A percentile compares a stretch with the other conserved stretches of the same genome.
Evolutionary conservation across 1,140 invertebrate species (phyloP).

Genomic region (Trichomalopsis sarcophagae): DNA sequence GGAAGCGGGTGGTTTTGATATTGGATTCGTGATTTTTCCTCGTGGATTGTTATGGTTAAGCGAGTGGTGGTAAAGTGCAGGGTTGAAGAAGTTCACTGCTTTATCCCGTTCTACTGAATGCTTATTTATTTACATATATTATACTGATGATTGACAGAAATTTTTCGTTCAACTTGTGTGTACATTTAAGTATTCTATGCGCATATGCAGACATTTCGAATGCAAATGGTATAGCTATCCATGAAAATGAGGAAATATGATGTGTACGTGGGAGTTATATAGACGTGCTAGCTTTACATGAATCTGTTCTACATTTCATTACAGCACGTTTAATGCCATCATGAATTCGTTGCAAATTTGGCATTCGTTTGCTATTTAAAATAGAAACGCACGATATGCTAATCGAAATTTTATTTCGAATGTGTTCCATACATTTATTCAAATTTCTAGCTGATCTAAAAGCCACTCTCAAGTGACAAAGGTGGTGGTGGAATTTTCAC

Average conservation of each 20-base stretch:
- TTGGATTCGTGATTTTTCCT: background rate
- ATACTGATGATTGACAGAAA: too few relatives aligned
- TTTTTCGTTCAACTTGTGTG: too few relatives aligned
- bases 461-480: background rate
- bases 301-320: background rate
- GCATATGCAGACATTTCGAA: too few relatives aligned
- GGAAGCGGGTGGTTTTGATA: background rate
- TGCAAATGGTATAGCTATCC: too few relatives aligned
- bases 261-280: background rate
- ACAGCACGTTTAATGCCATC: background rate
- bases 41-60: too few relatives aligned
- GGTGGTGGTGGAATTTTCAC: background rate
- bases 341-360: background rate
- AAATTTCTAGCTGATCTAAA: background rate
- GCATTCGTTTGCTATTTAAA: background rate
- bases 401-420: background rate
- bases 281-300: background rate
- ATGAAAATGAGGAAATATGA: too few relatives aligned
- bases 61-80: too few relatives aligned
- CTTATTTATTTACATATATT: too few relatives aligned
- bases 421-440: too few relatives aligned
- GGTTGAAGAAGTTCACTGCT: too few relatives aligned
- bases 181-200: too few relatives aligned
- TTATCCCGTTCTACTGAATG: too few relatives aligned
- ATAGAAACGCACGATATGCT: background rate